Conservation (phyloP, 2,888 invertebrate species). For the Eulithis prunata region DNA sequence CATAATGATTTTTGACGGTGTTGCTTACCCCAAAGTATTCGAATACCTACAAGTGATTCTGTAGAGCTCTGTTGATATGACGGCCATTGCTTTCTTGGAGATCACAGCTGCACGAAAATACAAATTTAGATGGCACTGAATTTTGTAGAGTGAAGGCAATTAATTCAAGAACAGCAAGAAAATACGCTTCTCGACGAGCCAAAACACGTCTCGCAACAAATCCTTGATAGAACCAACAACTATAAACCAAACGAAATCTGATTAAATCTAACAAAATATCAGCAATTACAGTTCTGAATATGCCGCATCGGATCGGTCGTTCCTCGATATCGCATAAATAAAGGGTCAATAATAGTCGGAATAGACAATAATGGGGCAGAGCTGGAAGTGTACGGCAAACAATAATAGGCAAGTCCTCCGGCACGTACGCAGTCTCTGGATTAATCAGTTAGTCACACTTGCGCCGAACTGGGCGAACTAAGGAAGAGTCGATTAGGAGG, state of each 20-base stretch:
- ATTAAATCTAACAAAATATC: constrained; percentile 75
- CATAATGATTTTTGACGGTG: too few species aligned
- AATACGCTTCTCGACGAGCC: constrained; percentile 54
- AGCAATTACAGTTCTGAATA: constrained; percentile 75
- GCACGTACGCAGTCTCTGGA: constrained; percentile 78
- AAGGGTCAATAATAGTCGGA: constrained; percentile 73
- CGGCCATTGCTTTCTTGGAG: background rate
- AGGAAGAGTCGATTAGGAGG: constrained; percentile 83
- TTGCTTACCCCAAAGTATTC: too few species aligned
- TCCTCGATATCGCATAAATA: constrained; percentile 75
- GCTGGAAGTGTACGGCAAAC: constrained; percentile 73
- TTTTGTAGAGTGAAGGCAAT: constrained; percentile 51
- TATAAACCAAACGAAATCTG: constrained; percentile 65
- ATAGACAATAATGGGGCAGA: constrained; percentile 76
- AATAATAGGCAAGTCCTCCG: constrained; percentile 70
- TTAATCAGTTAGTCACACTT: constrained; percentile 84
- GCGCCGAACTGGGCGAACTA: constrained; percentile 73
- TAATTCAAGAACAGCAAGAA: constrained; percentile 58
- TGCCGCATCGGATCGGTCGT: constrained; percentile 64
- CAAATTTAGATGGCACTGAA: constrained; percentile 42
- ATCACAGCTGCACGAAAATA: constrained; percentile 27
- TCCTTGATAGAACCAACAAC: constrained; percentile 46
- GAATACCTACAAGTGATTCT: too few species aligned
- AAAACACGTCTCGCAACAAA: constrained; percentile 42
- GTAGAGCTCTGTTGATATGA: too few species aligned